These are phyloP conservation scores for Ptychobarbus kaznakovi DNA, from an alignment of 2,797 vertebrate species.

Conservation along the genomic window DNA sequence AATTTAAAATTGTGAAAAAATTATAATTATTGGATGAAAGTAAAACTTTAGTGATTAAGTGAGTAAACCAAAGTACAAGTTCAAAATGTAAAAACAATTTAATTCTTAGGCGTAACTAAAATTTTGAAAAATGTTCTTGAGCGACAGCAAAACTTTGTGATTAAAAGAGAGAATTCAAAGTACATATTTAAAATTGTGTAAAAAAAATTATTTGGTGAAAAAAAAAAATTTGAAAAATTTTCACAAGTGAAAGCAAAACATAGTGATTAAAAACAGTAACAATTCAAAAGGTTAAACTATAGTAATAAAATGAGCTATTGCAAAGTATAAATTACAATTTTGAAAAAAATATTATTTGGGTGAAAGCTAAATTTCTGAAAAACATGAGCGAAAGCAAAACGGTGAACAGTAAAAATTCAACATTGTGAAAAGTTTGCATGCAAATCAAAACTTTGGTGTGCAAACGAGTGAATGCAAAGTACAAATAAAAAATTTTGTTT, in stretches of 20 bases:
- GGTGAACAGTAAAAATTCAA: neutral
- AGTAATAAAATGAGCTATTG: neutral
- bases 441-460: neutral
- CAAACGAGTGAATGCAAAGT: neutral
- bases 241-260: too few species aligned
- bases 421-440: neutral
- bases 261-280: neutral
- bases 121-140: neutral
- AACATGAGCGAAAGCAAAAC: neutral
- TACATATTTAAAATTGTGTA: neutral
- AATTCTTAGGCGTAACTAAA: too few species aligned
- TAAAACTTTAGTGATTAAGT: neutral
- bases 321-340: neutral
- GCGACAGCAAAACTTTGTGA: neutral
- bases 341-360: too few species aligned
- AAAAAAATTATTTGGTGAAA: neutral
- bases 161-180: neutral
- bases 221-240: accelerated
- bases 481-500: neutral
- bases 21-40: neutral
- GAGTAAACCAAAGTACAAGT: neutral
- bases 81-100: too few species aligned
- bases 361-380: neutral
- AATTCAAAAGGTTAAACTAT: neutral
- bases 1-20: too few species aligned